A percentile compares a stretch with the other conserved stretches of the same genome.
phyloP scores from a whole-genome alignment of 1,140 invertebrate genomes.

The Neodiprion fabricii region DNA sequence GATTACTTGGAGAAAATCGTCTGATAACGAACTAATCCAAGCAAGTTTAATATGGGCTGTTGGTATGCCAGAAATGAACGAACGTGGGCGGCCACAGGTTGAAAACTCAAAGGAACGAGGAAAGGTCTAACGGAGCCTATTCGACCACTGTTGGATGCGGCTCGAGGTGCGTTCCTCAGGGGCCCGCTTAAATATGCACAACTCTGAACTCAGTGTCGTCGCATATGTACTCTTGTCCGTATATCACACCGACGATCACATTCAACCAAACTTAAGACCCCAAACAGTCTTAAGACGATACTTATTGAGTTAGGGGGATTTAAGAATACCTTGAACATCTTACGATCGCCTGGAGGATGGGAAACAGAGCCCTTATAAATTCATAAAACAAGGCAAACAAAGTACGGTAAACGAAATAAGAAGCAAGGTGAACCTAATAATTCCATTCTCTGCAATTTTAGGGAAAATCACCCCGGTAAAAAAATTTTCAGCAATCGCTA shows the following conservation, averaged over 20 bases:
- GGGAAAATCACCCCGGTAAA: not conserved
- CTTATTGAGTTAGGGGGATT: conserved; percentile 7
- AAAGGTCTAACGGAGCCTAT: not conserved
- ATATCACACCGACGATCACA: not conserved
- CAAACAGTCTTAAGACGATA: not conserved
- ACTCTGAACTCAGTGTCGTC: not conserved
- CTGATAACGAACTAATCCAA: conserved; percentile 5
- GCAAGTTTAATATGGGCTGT: not conserved
- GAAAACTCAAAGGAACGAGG: not conserved
- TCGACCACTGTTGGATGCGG: not conserved
- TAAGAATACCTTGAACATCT: conserved; percentile 1
- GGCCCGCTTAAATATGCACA: not conserved
- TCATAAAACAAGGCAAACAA: not conserved
- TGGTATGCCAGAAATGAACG: not conserved
- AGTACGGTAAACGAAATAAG: not conserved
- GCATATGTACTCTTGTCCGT: conserved; percentile 1
- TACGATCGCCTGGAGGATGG: not conserved
- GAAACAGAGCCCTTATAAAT: not conserved
- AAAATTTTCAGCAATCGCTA: no score
- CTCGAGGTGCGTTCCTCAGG: not conserved
- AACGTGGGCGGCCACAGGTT: conserved; percentile 6
- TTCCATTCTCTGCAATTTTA: no score
- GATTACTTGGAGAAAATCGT: not conserved
- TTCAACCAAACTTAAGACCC: not conserved
- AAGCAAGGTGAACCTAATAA: not conserved